Percentiles rank a stretch among this genome's conserved stretches.
Conservation (phyloP, 2,797 vertebrate genomes). For the Petrocephalus sullivani region DNA sequence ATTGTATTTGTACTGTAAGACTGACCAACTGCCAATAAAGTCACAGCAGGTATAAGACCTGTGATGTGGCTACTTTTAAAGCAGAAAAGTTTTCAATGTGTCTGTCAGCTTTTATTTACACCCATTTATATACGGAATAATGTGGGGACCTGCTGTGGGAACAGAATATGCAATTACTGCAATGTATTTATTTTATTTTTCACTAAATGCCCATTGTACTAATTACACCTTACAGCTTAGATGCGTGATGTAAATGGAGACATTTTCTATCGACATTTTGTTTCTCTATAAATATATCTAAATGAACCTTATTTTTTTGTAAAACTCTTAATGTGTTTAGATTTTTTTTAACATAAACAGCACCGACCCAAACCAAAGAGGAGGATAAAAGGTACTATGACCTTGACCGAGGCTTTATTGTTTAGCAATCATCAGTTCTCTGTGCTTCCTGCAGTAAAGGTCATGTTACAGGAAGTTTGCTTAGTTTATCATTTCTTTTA, state of each 20-base stretch:
- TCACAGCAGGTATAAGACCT: neutral
- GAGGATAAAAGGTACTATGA: neutral
- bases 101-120: neutral
- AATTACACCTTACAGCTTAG: neutral
- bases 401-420: neutral
- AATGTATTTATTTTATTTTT: neutral
- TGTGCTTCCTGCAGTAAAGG: slow-evolving; percentile 1
- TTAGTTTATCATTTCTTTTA: neutral
- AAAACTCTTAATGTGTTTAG: neutral
- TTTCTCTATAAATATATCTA: neutral
- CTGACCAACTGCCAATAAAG: neutral
- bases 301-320: neutral
- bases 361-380: neutral
- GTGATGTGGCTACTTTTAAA: neutral
- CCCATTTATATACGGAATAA: neutral
- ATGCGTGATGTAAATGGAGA: neutral
- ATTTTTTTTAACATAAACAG: neutral
- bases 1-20: neutral
- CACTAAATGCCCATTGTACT: neutral
- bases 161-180: neutral
- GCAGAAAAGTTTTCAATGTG: neutral
- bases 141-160: neutral
- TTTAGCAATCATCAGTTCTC: neutral
- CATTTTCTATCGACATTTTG: neutral
- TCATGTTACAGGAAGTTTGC: neutral